Evolutionary conservation across 2,113 vertebrate species (phyloP), one percentile per base, ranked within the genome.

Genomic region (Sinosuthora webbiana): DNA sequence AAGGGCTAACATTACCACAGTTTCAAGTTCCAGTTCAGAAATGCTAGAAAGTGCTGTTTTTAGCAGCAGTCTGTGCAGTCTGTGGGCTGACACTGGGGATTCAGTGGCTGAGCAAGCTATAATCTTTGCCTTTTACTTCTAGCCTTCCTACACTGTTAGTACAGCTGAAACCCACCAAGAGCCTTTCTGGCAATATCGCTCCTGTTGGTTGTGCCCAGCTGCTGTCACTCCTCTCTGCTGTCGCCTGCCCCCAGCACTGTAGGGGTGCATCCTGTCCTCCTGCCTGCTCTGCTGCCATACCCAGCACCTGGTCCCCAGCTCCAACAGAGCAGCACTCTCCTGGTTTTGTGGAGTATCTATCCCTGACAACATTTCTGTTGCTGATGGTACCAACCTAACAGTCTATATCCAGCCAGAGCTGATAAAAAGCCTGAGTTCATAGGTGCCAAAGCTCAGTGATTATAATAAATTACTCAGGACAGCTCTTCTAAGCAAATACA

Each of bases 251-350:
- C 33, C 4, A 2, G 12, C 35, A 35, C 39, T 37, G 12, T 11
- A 13, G 10, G 33, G 11, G 11, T 76, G 13, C 11, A 6, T n/a
- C 14, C 44, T 13, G 6, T 44, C 23, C 33, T 50, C 9, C 15
- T 41, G 11, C 15, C 4, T 39, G 23, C 9, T 42, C 44, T 7
- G 0, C 31, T 56, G 50, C 9, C 25, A 22, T 13, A 20, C 2
- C 28, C 41, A 60, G 17, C 1, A 1, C 9, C 20, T 3, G 0
- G 10, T 57, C 25, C 18, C 9, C 0, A 1, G 30, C 25, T 23
- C 59, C 25, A 78, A 10, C 28, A 59, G 3, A 41, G 15, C 30
- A 82, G 9, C 28, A 42, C 9, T 5, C 5, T 60, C 27, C 27
- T 7, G 6, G 21, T 33, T 15, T 22, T 80, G 6, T 23, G 42